Base-by-base conservation (phyloP, 2,113 vertebrate genomes). In the Pterocles burchelli region DNA sequence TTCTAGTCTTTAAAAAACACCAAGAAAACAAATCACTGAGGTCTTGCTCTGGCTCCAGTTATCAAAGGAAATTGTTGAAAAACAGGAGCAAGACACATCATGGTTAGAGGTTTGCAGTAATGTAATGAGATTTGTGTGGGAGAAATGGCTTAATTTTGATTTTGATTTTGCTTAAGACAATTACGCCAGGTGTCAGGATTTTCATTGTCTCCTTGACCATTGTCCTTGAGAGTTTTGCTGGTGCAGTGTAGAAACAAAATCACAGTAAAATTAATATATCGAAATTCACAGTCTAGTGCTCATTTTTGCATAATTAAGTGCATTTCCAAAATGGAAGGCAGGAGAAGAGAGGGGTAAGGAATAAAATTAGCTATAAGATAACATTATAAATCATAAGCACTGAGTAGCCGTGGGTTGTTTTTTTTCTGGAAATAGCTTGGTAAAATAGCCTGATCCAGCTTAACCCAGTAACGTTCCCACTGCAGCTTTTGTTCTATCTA, bases 301-400 rank as follows among this genome's bases (percentile, higher is more conserved):
- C 73, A 15, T 92, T 81, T 91, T 94, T 97, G 95, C 74, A 82
- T 81, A 96, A 88, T 96, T 89, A 95, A 88, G 82, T 87, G 90
- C 51, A 46, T 34, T 95, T 97, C 70, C 80, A 84, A 95, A 95
- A 94, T 91, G 58, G 58, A 95, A 88, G 90, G 72, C 82, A 65
- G 63, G 58, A 94, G 72, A 61, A 73, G 93, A 95, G 73, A 94
- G 88, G 85, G 86, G 72, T 80, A 78, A 71, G 87, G 85, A 94
- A 82, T 90, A 96, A 96, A 96, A 95, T 95, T 95, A 95, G 90
- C 88, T 96, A 59, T 36, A 82, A 91, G 58, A 95, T 85, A 92
- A 55, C 73, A 34, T 86, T 96, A 94, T 96, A 94, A 96, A 91
- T 85, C 82, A 86, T 78, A 87, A 76, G 85, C 85, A 63, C 89